Conservation (phyloP, 2,113 vertebrate genomes). For the Pipra filicauda region DNA sequence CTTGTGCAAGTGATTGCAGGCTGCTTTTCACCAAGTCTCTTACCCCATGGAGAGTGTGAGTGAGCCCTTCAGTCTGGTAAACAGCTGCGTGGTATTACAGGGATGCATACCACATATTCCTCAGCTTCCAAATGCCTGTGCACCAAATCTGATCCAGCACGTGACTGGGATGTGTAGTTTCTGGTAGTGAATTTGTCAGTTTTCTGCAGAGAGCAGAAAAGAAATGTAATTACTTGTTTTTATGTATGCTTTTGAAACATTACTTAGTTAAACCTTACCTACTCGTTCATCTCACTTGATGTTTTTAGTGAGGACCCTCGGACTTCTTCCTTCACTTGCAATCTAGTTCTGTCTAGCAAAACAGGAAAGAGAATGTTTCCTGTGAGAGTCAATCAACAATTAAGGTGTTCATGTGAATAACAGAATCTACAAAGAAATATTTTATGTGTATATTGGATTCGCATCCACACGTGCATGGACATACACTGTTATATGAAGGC, state of each 20-base stretch:
- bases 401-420: neutral
- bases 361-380: neutral
- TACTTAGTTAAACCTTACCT: neutral
- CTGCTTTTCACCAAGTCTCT: neutral
- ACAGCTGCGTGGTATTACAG: constrained; percentile 68
- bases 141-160: neutral
- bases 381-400: neutral
- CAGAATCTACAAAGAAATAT: neutral
- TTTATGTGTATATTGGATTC: neutral
- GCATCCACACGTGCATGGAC: fast-evolving
- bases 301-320: neutral
- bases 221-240: neutral
- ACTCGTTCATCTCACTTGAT: neutral
- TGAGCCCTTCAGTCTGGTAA: constrained; percentile 16
- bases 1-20: neutral
- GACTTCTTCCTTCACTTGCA: neutral
- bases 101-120: constrained; percentile 51
- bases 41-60: neutral
- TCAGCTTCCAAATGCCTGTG: constrained; percentile 29
- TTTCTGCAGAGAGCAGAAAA: neutral
- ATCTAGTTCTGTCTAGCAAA: neutral
- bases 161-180: constrained; percentile 21
- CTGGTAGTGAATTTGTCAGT: constrained; percentile 3
- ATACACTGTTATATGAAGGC: neutral
- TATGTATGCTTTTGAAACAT: neutral